These are phyloP conservation scores for Drosophila paucipuncta DNA, from an alignment of 2,888 invertebrate species.

Conservation along the genomic window DNA sequence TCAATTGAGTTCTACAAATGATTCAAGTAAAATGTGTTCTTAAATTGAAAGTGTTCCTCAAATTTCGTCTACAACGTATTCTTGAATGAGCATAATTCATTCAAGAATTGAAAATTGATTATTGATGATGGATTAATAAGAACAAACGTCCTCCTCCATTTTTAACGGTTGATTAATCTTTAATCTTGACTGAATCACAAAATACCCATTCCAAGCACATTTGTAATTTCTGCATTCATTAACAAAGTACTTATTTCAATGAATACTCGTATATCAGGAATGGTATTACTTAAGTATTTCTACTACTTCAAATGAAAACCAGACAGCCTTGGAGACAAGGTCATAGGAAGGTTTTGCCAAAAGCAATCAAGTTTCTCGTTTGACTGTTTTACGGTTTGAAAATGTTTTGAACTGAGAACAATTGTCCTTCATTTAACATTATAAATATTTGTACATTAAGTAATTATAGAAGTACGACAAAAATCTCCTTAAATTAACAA, in stretches of 20 bases:
- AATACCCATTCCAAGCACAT: too few species aligned
- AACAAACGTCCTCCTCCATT: too few species aligned
- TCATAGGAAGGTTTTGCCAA: neutral
- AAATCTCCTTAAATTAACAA: neutral
- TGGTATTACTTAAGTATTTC: too few species aligned
- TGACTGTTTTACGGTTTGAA: neutral
- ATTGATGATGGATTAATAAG: too few species aligned
- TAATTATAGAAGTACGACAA: neutral
- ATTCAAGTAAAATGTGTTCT: neutral
- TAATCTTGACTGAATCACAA: too few species aligned
- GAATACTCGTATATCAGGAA: too few species aligned
- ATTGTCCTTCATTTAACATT: neutral
- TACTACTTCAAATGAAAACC: neutral
- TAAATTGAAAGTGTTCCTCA: neutral
- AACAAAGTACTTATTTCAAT: too few species aligned
- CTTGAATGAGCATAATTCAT: neutral
- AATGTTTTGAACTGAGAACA: neutral
- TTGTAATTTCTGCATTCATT: too few species aligned
- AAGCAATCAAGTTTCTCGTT: neutral
- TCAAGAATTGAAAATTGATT: neutral
- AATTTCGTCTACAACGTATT: neutral
- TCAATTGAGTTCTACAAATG: neutral
- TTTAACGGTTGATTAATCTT: too few species aligned
- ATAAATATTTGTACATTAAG: neutral
- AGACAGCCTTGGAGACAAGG: too few species aligned